Conservation (phyloP, 2,888 invertebrate species). For the Strigamia crassipes region DNA sequence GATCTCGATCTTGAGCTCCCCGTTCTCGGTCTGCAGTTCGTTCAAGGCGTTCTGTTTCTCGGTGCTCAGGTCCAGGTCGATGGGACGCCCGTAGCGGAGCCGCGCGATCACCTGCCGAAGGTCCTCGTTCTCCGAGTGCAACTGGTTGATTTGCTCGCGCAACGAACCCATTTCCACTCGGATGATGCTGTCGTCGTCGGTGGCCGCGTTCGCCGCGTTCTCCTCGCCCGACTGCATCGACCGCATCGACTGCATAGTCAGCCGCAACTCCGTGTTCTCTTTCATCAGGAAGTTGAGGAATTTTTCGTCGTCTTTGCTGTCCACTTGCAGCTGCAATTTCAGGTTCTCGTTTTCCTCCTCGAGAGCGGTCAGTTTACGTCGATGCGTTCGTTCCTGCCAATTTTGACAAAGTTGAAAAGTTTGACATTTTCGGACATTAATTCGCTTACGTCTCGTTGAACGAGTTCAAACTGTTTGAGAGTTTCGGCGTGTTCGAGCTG, state of each 20-base stretch:
- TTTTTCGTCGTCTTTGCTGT: conserved; percentile 48
- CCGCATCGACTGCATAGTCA: neutral
- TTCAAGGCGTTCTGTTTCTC: conserved; percentile 44
- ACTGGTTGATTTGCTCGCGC: conserved; percentile 51
- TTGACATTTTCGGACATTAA: neutral
- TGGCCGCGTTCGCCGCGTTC: too few relatives aligned
- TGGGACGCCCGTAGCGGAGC: conserved; percentile 49
- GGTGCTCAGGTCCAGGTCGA: neutral
- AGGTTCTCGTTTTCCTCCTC: conserved; percentile 51
- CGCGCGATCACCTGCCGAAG: conserved; percentile 50
- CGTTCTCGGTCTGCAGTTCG: conserved; percentile 10
- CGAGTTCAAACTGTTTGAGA: conserved; percentile 46
- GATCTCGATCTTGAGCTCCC: conserved; percentile 20
- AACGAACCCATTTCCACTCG: conserved; percentile 48
- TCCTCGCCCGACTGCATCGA: too few relatives aligned
- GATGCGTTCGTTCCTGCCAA: conserved; percentile 48
- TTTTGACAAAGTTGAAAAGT: neutral
- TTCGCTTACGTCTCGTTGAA: conserved; percentile 47
- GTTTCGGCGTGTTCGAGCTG: conserved; percentile 51
- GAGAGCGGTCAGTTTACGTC: conserved; percentile 48
- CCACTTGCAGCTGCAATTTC: conserved; percentile 49
- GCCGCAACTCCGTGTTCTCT: conserved; percentile 50
- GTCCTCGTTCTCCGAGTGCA: conserved; percentile 51
- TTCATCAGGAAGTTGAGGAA: conserved; percentile 45
- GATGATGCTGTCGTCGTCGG: conserved; percentile 36